phyloP scores from a whole-genome alignment of 2,888 invertebrate species.

The Ganaspis brasiliensis region DNA sequence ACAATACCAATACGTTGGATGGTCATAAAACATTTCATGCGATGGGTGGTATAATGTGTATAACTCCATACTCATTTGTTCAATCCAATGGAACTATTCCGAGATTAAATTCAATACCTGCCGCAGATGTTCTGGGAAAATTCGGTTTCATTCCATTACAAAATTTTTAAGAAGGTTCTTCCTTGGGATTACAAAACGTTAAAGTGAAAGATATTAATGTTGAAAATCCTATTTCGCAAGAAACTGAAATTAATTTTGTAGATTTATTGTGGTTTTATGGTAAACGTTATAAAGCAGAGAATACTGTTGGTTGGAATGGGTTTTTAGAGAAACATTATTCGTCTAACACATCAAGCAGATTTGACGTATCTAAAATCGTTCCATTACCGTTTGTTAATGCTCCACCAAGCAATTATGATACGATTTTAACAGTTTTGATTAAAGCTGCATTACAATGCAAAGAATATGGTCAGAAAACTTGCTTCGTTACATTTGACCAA shows the following conservation, averaged over 20 bases:
- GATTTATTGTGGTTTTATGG: too few relatives aligned
- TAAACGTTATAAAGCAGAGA: too few relatives aligned
- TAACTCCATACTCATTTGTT: conserved; percentile 30
- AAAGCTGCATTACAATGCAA: conserved; percentile 49
- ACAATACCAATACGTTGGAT: conserved; percentile 53
- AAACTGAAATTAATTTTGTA: too few relatives aligned
- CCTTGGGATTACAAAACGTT: too few relatives aligned
- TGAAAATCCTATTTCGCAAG: too few relatives aligned
- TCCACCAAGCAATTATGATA: too few relatives aligned
- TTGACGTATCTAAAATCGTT: conserved; percentile 57
- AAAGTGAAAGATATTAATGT: too few relatives aligned
- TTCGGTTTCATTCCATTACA: background rate
- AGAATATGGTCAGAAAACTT: conserved; percentile 45
- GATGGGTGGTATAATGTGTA: conserved; percentile 54
- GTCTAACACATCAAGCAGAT: conserved; percentile 60
- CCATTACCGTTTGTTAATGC: too few relatives aligned
- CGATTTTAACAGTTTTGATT: too few relatives aligned
- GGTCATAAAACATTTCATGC: conserved; percentile 54
- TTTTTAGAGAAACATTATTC: conserved; percentile 72
- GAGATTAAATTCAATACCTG: background rate
- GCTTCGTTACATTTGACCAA: too few relatives aligned
- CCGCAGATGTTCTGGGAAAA: conserved; percentile 4
- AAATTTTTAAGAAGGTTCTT: too few relatives aligned
- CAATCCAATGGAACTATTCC: background rate
- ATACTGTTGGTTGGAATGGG: conserved; percentile 76